Evolutionary conservation across 2,797 vertebrate species (phyloP).

Genomic region (Danio albolineatus): DNA sequence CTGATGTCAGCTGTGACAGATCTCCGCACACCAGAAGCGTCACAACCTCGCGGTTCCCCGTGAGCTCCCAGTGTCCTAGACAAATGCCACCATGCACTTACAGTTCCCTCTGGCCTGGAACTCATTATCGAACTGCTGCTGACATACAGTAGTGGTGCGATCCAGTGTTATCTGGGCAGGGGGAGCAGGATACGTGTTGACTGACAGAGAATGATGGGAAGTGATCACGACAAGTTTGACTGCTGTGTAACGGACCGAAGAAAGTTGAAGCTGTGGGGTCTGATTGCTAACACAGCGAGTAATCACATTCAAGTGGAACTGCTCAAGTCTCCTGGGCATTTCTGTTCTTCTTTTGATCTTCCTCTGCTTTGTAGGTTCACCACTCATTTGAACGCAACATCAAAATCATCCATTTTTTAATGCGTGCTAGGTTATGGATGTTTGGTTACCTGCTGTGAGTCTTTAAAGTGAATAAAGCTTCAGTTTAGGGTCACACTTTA

Average conservation of each 20-base stretch:
- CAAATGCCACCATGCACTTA: conserved; percentile 36
- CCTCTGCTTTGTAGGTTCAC: conserved; percentile 13
- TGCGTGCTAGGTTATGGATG: neutral
- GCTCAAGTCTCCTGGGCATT: conserved; percentile 39
- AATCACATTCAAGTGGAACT: conserved; percentile 40
- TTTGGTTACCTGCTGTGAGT: neutral
- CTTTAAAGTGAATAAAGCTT: too few relatives aligned
- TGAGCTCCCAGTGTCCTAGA: conserved; percentile 28
- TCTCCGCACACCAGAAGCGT: conserved; percentile 5
- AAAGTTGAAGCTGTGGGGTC: conserved; percentile 38
- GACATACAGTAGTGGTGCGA: conserved; percentile 4
- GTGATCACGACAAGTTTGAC: conserved; percentile 6
- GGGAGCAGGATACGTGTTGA: conserved; percentile 28
- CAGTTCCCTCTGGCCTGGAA: conserved; percentile 13
- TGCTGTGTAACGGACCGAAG: neutral
- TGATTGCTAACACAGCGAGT: conserved; percentile 38
- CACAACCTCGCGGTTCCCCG: conserved; percentile 25
- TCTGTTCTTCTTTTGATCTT: conserved; percentile 49
- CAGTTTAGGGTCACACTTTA: too few relatives aligned
- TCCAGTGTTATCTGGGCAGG: neutral
- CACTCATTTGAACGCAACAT: conserved; percentile 9
- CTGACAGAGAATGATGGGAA: conserved; percentile 9
- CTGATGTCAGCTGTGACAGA: conserved; percentile 42
- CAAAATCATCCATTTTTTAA: neutral
- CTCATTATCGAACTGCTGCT: conserved; percentile 47